Evolutionary conservation across 2,113 vertebrate genomes (phyloP), one percentile per base, ranked within the genome.

Genomic region (Silurus glanis): DNA sequence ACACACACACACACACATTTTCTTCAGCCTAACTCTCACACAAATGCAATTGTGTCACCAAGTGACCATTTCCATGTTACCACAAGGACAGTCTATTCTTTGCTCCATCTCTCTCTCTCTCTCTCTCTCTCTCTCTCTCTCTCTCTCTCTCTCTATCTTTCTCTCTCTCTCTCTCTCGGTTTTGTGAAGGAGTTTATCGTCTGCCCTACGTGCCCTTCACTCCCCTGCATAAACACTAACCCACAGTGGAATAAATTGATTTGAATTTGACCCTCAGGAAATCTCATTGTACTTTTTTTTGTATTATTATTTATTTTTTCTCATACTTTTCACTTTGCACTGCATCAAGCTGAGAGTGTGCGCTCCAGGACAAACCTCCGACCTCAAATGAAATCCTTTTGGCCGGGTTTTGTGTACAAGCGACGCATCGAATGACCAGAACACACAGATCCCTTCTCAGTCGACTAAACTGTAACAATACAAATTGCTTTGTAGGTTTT

Each of bases 41-140:
- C 80, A 58, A 76, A 85, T 9, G 21, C 78, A 86, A 51, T 75
- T 82, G 76, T 55, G 37, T 66, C 59, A 69, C 13, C 67, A 72
- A 83, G 76, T 86, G 58, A 84, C 51, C 23, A 62, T 81, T 51
- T 89, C 49, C 58, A 66, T 64, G 83, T 55, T 62, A 14, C 78
- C 25, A 23, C 85, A 89, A 89, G 88, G 88, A 87, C 88, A 85
- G 55, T 76, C 16, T 85, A 62, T 82, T 82, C 85, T 82, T 82
- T 23, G 14, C 64, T 58, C 37, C 64, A 13, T 82, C 78, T 55
- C 56, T 59, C 67, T 47, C 9, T 66, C 28, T 37, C 23, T 55
- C 51, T 62, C 81, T 55, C n/a, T 37, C 45, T 58, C 12, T 64
- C 59, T 55, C 76, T 45, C 47, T 25, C 47, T 47, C 14, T 49